Evolutionary conservation across 1,140 invertebrate species (phyloP).

Genomic region (Caenorhabditis latens): DNA sequence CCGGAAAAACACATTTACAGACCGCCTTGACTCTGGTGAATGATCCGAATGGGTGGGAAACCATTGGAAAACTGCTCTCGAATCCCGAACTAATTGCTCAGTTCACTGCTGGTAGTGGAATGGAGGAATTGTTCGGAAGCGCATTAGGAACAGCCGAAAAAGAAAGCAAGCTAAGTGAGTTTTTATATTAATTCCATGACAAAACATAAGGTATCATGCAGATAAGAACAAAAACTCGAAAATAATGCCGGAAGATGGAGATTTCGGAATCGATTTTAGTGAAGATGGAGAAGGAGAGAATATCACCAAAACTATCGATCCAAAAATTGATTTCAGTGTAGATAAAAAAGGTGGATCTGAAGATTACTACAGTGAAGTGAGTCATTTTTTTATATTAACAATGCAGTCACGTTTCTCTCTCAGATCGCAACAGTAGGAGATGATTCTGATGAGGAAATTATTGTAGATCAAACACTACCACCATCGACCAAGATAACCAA

Average conservation of each 20-base stretch:
- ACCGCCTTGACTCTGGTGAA: conserved; percentile 74
- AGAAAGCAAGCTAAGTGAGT: conserved; percentile 41
- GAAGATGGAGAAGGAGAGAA: conserved; percentile 64
- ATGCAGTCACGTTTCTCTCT: not conserved
- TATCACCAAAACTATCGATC: conserved; percentile 43
- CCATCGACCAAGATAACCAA: conserved; percentile 29
- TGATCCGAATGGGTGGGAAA: conserved; percentile 76
- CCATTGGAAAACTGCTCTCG: conserved; percentile 73
- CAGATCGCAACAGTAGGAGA: conserved; percentile 31
- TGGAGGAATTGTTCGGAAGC: conserved; percentile 63
- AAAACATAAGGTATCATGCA: conserved; percentile 35
- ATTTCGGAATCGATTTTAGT: conserved; percentile 73
- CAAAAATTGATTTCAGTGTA: conserved; percentile 66
- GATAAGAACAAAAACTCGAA: conserved; percentile 35
- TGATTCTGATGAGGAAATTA: conserved; percentile 18
- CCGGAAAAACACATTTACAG: conserved; percentile 63
- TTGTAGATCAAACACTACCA: conserved; percentile 17
- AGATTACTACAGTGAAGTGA: conserved; percentile 58
- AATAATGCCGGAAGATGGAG: conserved; percentile 69
- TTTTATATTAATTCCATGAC: not conserved
- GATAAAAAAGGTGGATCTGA: conserved; percentile 40
- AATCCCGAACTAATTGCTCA: conserved; percentile 77
- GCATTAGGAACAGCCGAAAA: conserved; percentile 62
- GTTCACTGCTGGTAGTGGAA: conserved; percentile 65
- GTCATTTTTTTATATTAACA: not conserved